Evolutionary conservation across 1,140 invertebrate genomes (phyloP).

Genomic region (Pollicipes pollicipes): DNA sequence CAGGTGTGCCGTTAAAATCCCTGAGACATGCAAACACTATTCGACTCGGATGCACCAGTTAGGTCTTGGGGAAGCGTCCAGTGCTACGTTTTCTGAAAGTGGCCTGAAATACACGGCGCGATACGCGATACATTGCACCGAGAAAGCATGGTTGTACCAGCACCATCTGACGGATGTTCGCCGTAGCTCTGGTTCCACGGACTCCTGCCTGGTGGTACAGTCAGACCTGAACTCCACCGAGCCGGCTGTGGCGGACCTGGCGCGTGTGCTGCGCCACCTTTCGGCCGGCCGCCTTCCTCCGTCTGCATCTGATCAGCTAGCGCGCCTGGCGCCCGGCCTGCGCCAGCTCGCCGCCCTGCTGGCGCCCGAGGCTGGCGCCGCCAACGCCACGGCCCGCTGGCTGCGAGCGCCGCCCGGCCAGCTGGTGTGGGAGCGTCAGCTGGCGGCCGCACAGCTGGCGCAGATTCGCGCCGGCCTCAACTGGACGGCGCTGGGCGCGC

Average conservation of each 20-base stretch:
- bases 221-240: not conserved
- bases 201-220: not conserved
- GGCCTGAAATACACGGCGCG: no score
- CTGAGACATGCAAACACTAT: no score
- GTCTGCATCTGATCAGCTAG: not conserved
- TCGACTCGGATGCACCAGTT: no score
- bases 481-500: not conserved
- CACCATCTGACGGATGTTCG: no score
- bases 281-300: not conserved
- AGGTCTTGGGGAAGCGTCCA: no score
- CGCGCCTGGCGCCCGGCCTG: not conserved
- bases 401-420: not conserved
- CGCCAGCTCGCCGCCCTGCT: not conserved
- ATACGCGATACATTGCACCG: no score
- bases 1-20: no score
- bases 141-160: no score
- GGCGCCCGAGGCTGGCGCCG: no score
- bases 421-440: not conserved
- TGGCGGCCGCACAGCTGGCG: not conserved
- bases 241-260: not conserved
- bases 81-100: no score
- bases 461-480: not conserved
- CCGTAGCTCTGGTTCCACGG: no score
- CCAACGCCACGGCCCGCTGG: not conserved
- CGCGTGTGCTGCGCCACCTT: not conserved